Evolutionary conservation across 1,140 invertebrate species (phyloP).

Genomic region (Penaeus japonicus): DNA sequence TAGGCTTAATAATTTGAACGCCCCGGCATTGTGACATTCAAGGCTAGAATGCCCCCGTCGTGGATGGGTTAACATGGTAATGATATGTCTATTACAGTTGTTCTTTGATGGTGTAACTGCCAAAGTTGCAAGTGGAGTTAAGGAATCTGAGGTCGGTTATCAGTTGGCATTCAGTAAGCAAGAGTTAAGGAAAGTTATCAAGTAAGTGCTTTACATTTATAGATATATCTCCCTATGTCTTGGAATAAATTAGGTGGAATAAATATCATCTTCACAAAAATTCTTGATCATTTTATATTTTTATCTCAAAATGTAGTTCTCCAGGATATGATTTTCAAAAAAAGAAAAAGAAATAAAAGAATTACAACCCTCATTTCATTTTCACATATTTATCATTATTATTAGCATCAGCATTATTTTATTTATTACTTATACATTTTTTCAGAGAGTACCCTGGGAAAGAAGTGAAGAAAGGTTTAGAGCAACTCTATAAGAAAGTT

Average conservation of each 20-base stretch:
- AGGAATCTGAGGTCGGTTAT: slow-evolving; percentile 97
- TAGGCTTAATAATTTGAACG: too few species aligned
- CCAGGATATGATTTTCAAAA: too few species aligned
- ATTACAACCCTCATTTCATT: background rate
- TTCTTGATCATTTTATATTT: too few species aligned
- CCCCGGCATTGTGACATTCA: too few species aligned
- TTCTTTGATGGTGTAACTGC: slow-evolving; percentile 69
- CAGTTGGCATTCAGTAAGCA: slow-evolving; percentile 97
- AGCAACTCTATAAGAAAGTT: slow-evolving; percentile 94
- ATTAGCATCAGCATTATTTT: background rate
- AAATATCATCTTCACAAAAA: too few species aligned
- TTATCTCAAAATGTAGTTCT: too few species aligned
- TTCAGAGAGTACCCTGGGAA: slow-evolving; percentile 84
- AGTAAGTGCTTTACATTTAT: slow-evolving; percentile 61
- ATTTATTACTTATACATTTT: background rate
- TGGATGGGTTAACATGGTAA: too few species aligned
- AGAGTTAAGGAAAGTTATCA: slow-evolving; percentile 93
- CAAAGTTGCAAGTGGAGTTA: slow-evolving; percentile 90
- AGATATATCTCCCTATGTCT: background rate
- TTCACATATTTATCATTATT: background rate
- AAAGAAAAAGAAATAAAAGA: background rate
- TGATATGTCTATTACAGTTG: slow-evolving; percentile 72
- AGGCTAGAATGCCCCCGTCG: too few species aligned
- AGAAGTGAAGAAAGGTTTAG: slow-evolving; percentile 95
- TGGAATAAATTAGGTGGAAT: background rate